These are phyloP conservation scores for Whitmania pigra DNA, from an alignment of 1,140 invertebrate genomes.

Conservation along the genomic window DNA sequence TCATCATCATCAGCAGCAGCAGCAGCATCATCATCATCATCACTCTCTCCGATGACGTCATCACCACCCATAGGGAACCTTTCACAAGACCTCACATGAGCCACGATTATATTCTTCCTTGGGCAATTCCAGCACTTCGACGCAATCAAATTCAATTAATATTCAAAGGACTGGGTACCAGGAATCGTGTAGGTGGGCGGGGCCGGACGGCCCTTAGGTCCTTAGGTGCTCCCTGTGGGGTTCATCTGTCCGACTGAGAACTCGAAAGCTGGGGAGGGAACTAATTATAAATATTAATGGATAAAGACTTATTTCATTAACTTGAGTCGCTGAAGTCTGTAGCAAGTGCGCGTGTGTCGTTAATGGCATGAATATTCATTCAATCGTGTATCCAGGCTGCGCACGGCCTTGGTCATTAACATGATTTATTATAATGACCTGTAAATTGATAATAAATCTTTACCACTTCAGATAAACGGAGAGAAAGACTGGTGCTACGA, in stretches of 20 bases:
- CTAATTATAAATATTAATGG: too few relatives aligned
- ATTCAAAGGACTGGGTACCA: too few relatives aligned
- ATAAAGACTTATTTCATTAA: not conserved
- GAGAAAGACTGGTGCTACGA: slow-evolving; percentile 17
- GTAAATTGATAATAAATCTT: not conserved
- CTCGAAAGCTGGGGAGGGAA: too few relatives aligned
- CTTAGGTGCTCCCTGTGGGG: too few relatives aligned
- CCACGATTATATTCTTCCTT: not conserved
- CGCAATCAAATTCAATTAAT: not conserved
- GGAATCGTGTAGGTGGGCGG: too few relatives aligned
- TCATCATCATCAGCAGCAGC: not conserved
- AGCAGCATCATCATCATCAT: too few relatives aligned
- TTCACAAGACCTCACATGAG: not conserved
- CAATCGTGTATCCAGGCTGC: too few relatives aligned
- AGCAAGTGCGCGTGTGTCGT: not conserved
- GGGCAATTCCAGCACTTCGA: not conserved
- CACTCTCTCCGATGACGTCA: not conserved
- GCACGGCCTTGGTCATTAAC: too few relatives aligned
- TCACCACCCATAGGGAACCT: not conserved
- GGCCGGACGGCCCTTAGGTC: too few relatives aligned
- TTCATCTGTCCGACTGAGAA: too few relatives aligned
- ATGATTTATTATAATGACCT: too few relatives aligned
- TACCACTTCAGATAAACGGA: slow-evolving; percentile 12
- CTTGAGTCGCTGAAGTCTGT: not conserved
- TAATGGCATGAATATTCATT: not conserved